A percentile compares a stretch with the other conserved stretches of the same genome.
phyloP scores from a whole-genome alignment of 2,888 invertebrate genomes.

The Thysanoteuthis rhombus region DNA sequence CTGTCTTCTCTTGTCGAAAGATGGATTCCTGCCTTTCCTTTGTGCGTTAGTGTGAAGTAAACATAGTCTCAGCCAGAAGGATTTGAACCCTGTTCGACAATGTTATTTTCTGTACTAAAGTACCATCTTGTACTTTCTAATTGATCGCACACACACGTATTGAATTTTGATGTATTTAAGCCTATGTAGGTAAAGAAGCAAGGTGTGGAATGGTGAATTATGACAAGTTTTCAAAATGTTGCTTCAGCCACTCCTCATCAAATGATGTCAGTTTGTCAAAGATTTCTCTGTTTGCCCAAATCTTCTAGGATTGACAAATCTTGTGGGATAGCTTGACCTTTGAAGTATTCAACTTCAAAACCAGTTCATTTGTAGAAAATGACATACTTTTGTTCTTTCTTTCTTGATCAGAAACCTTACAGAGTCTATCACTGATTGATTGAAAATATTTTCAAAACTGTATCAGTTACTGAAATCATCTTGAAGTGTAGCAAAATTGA shows the following conservation, averaged over 20 bases:
- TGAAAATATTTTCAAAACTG: too few relatives aligned
- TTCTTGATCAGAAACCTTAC: not conserved
- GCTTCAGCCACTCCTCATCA: not conserved
- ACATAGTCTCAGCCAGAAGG: too few relatives aligned
- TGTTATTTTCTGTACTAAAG: too few relatives aligned
- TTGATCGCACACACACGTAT: too few relatives aligned
- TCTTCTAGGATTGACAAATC: not conserved
- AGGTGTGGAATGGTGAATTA: not conserved
- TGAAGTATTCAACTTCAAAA: not conserved
- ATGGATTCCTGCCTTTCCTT: too few relatives aligned
- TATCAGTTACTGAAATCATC: too few relatives aligned
- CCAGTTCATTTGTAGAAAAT: not conserved
- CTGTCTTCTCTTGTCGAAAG: too few relatives aligned
- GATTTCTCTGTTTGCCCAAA: not conserved
- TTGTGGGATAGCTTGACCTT: not conserved
- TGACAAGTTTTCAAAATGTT: not conserved
- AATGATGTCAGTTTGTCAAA: not conserved
- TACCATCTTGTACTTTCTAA: too few relatives aligned
- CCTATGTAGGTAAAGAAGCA: not conserved
- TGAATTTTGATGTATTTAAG: not conserved
- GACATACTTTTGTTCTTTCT: not conserved
- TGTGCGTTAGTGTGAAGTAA: too few relatives aligned
- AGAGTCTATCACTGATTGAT: too few relatives aligned
- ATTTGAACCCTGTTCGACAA: too few relatives aligned
- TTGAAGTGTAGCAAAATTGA: too few relatives aligned